These are phyloP conservation scores for Leptoclinus maculatus DNA, from an alignment of 2,797 vertebrate species.

Conservation along the genomic window DNA sequence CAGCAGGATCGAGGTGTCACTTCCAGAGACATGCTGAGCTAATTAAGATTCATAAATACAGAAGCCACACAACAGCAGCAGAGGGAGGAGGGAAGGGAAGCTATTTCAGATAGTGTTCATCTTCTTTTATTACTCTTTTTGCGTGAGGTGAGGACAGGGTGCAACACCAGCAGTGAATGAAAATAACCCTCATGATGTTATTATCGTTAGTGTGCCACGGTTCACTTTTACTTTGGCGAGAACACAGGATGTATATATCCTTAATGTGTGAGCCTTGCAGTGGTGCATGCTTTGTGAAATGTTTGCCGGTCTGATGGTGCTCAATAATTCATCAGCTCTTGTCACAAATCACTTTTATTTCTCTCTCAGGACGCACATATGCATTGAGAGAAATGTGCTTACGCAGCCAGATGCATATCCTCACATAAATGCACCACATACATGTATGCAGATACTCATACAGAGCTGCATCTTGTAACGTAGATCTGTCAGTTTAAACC, in stretches of 20 bases:
- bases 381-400: slow-evolving; percentile 36
- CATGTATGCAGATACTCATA: not conserved
- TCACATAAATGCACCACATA: slow-evolving; percentile 4
- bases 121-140: not conserved
- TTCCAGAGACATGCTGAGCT: slow-evolving; percentile 62
- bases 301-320: slow-evolving; percentile 41
- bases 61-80: slow-evolving; percentile 42
- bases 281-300: slow-evolving; percentile 32
- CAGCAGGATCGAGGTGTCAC: slow-evolving; percentile 63
- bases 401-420: slow-evolving; percentile 14
- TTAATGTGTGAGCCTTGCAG: slow-evolving; percentile 35
- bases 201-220: not conserved
- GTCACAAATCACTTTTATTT: slow-evolving; percentile 65
- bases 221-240: slow-evolving; percentile 19
- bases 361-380: slow-evolving; percentile 34
- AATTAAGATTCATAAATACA: slow-evolving; percentile 73
- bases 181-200: slow-evolving; percentile 1
- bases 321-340: slow-evolving; percentile 74
- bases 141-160: slow-evolving; percentile 10
- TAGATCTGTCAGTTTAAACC: slow-evolving; percentile 52
- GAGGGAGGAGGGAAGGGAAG: not conserved
- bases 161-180: slow-evolving; percentile 5
- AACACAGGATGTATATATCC: slow-evolving; percentile 3
- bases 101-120: slow-evolving; percentile 22
- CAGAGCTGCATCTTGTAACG: slow-evolving; percentile 10